Conservation (phyloP, 2,888 invertebrate genomes). For the Hydriomena furcata region DNA sequence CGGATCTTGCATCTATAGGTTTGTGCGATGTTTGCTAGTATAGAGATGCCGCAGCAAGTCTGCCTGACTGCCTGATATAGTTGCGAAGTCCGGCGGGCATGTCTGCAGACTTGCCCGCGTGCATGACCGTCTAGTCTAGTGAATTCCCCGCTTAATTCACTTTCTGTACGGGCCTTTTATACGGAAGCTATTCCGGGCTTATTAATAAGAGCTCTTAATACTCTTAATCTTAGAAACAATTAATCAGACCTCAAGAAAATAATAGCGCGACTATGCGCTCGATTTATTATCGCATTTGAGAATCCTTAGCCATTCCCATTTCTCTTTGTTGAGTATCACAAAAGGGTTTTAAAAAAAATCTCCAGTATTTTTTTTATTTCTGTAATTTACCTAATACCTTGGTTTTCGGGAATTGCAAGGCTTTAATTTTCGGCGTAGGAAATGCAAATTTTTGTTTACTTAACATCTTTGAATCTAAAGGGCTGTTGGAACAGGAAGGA, state of each 20-base stretch:
- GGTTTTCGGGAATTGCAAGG: slow-evolving; percentile 32
- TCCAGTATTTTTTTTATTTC: slow-evolving; percentile 35
- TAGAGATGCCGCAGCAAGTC: too few relatives aligned
- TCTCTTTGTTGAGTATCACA: slow-evolving; percentile 54
- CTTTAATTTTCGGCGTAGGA: slow-evolving; percentile 28
- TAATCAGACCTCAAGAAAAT: slow-evolving; percentile 51
- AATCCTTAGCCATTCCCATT: slow-evolving; percentile 49
- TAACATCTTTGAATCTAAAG: slow-evolving; percentile 14
- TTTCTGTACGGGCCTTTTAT: background rate
- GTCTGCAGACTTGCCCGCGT: too few relatives aligned
- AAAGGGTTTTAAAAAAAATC: slow-evolving; percentile 49
- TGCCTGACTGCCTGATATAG: too few relatives aligned
- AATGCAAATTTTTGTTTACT: slow-evolving; percentile 28
- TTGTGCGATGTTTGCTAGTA: too few relatives aligned
- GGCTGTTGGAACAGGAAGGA: slow-evolving; percentile 1
- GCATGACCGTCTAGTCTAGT: too few relatives aligned
- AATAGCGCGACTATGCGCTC: slow-evolving; percentile 50
- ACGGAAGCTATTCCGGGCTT: background rate
- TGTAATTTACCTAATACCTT: slow-evolving; percentile 32
- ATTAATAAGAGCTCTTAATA: slow-evolving; percentile 31
- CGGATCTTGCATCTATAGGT: too few relatives aligned
- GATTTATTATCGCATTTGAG: slow-evolving; percentile 57
- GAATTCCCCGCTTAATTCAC: too few relatives aligned
- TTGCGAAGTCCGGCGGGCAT: too few relatives aligned
- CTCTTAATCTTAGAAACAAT: slow-evolving; percentile 42